phyloP scores from a whole-genome alignment of 2,797 vertebrate species.

The Astyanax mexicanus region DNA sequence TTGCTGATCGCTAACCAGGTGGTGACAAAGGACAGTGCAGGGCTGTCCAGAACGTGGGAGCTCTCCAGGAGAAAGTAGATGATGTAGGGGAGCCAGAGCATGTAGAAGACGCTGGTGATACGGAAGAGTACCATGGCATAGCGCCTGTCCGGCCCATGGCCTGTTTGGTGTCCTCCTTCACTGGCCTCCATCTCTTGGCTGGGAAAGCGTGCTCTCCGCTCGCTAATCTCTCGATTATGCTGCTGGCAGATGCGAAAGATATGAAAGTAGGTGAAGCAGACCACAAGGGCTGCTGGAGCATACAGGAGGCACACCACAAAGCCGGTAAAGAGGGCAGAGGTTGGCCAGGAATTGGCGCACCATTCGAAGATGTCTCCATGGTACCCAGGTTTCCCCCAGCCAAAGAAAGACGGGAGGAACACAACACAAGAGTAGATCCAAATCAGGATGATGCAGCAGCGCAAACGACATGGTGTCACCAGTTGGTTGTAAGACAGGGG shows the following conservation, averaged over 20 bases:
- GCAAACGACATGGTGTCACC: conserved; percentile 95
- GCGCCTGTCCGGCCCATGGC: conserved; percentile 91
- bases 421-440: conserved; percentile 96
- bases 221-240: conserved; percentile 97
- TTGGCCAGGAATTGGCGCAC: conserved; percentile 97
- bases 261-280: conserved; percentile 98
- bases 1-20: conserved; percentile 99
- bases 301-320: conserved; percentile 98
- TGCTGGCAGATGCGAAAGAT: conserved; percentile 99
- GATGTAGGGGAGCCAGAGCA: conserved; percentile 98
- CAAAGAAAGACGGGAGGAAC: conserved; percentile 96
- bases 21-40: conserved; percentile 93
- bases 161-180: conserved; percentile 83
- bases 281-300: conserved; percentile 94
- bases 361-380: conserved; percentile 99
- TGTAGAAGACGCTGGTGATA: conserved; percentile 98
- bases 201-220: conserved; percentile 93
- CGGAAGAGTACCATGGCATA: conserved; percentile 98
- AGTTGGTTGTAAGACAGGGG: conserved; percentile 97
- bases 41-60: conserved; percentile 91
- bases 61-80: conserved; percentile 98
- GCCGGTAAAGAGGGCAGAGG: conserved; percentile 95
- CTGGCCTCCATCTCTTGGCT: conserved; percentile 91
- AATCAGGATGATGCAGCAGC: conserved; percentile 93
- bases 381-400: conserved; percentile 99